Percentiles rank a stretch among this genome's conserved stretches.
phyloP scores from a whole-genome alignment of 2,888 invertebrate genomes.

The Athalia cordata region DNA sequence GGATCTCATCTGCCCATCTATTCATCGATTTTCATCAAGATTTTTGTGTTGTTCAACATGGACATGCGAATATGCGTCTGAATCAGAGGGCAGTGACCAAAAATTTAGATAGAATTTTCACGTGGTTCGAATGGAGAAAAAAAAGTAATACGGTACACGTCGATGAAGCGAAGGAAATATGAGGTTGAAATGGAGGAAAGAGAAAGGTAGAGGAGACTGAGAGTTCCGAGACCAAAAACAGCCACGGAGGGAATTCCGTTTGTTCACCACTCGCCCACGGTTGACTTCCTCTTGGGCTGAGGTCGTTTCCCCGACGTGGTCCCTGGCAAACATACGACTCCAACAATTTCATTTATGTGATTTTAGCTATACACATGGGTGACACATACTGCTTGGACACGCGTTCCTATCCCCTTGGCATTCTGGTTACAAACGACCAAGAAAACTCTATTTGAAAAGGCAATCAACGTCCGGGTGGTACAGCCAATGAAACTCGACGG shows the following conservation, averaged over 20 bases:
- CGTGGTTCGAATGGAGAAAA: slow-evolving; percentile 20
- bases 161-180: slow-evolving; percentile 16
- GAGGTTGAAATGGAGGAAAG: slow-evolving; percentile 28
- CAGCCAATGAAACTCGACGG: slow-evolving; percentile 30
- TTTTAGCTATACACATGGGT: slow-evolving; percentile 40
- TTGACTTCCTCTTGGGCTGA: slow-evolving; percentile 4
- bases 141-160: slow-evolving; percentile 38
- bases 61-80: not conserved
- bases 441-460: slow-evolving; percentile 44
- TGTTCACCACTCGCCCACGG: slow-evolving; percentile 48
- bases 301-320: slow-evolving; percentile 4
- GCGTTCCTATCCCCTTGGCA: slow-evolving; percentile 19
- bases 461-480: slow-evolving; percentile 32
- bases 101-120: slow-evolving; percentile 8
- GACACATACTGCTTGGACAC: slow-evolving; percentile 32
- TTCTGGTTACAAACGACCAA: slow-evolving; percentile 29
- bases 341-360: slow-evolving; percentile 35
- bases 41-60: not conserved
- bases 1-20: too few species aligned
- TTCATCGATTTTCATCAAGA: slow-evolving; percentile 14
- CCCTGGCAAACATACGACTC: slow-evolving; percentile 21
- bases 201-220: slow-evolving; percentile 46
- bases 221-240: slow-evolving; percentile 43
- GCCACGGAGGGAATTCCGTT: slow-evolving; percentile 36
- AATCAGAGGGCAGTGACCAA: not conserved